Percentiles rank a stretch among this genome's conserved stretches.
Conservation (phyloP, 1,140 invertebrate genomes). For the Homalodisca vitripennis region DNA sequence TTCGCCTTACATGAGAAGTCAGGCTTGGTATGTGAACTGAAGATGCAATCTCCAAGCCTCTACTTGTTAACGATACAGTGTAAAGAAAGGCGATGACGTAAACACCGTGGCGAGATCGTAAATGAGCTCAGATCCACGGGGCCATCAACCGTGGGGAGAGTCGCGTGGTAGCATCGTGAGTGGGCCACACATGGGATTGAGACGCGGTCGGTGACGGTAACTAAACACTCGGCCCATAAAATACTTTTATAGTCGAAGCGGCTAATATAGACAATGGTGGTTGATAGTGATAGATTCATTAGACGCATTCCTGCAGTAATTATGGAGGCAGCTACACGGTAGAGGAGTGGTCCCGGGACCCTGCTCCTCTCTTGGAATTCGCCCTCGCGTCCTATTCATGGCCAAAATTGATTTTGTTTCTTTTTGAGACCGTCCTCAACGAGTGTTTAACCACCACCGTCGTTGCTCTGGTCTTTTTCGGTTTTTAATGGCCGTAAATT, state of each 20-base stretch:
- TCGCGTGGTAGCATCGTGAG: too few species aligned
- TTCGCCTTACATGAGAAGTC: too few species aligned
- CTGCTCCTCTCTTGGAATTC: not conserved
- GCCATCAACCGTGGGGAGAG: too few species aligned
- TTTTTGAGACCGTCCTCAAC: not conserved
- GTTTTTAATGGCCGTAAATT: conserved; percentile 13
- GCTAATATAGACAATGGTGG: conserved; percentile 9
- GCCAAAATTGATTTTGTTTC: conserved; percentile 14
- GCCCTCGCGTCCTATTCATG: conserved; percentile 14
- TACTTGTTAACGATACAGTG: too few species aligned
- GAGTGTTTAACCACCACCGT: too few species aligned
- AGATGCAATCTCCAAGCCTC: too few species aligned
- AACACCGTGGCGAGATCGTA: too few species aligned
- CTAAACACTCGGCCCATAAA: conserved; percentile 3
- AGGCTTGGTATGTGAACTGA: too few species aligned
- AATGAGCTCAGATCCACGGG: too few species aligned
- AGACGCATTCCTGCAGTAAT: not conserved
- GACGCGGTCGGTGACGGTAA: conserved; percentile 13
- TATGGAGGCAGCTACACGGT: not conserved
- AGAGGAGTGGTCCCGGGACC: conserved; percentile 16
- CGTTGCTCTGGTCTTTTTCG: not conserved
- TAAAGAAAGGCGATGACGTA: too few species aligned
- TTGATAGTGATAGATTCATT: conserved; percentile 12
- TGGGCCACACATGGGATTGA: conserved; percentile 10
- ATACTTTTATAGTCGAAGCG: conserved; percentile 8